Conservation (phyloP, 2,888 invertebrate species). For the Hecatera dysodea region DNA sequence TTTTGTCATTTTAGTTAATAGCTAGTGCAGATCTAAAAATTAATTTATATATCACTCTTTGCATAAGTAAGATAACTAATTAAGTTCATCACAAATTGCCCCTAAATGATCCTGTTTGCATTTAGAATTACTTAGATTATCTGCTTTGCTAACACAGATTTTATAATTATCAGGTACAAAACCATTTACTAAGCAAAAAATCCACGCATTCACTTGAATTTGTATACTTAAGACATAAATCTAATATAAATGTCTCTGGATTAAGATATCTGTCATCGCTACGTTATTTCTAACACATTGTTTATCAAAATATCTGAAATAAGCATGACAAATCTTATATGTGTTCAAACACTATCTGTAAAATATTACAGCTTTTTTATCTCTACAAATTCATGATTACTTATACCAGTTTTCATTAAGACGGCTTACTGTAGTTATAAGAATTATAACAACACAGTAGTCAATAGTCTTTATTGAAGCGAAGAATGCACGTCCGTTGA, state of each 20-base stretch:
- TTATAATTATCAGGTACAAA: not conserved
- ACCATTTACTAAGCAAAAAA: not conserved
- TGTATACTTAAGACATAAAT: not conserved
- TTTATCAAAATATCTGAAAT: not conserved
- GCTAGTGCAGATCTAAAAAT: not conserved
- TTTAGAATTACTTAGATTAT: too few species aligned
- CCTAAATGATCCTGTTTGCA: not conserved
- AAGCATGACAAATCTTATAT: not conserved
- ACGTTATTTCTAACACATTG: not conserved
- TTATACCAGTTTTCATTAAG: not conserved
- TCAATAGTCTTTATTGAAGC: constrained; percentile 19
- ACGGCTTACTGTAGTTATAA: not conserved
- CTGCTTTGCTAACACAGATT: too few species aligned
- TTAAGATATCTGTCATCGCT: not conserved
- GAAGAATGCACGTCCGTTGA: not conserved
- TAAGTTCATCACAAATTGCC: not conserved
- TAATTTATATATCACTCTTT: not conserved
- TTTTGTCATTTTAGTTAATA: not conserved
- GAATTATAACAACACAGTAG: not conserved
- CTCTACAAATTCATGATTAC: not conserved
- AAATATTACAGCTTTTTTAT: not conserved
- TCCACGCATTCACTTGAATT: not conserved
- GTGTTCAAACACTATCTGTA: too few species aligned
- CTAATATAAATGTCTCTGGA: not conserved
- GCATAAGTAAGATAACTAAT: not conserved